Evolutionary conservation across 2,888 invertebrate species (phyloP).

Genomic region (Phoenoteleia sp.): DNA sequence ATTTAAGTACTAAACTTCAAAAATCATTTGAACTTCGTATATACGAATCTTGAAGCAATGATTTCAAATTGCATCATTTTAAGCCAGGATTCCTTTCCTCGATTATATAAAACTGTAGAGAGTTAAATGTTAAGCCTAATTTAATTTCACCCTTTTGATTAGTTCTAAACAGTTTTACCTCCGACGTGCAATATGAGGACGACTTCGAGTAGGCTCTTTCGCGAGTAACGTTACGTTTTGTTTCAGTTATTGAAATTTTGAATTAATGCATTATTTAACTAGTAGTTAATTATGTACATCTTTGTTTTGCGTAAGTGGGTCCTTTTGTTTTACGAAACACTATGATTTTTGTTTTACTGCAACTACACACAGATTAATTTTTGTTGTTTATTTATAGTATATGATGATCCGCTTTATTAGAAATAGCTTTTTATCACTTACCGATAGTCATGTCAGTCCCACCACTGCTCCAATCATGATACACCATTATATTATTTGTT

Average conservation of each 20-base stretch:
- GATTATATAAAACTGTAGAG: constrained; percentile 23
- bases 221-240: constrained; percentile 29
- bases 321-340: constrained; percentile 55
- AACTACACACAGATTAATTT: constrained; percentile 57
- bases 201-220: constrained; percentile 4
- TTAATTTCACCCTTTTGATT: neutral
- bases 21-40: neutral
- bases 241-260: constrained; percentile 47
- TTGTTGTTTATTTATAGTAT: constrained; percentile 44
- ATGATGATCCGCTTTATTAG: constrained; percentile 18
- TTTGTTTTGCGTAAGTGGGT: constrained; percentile 64
- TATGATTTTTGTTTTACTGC: no score
- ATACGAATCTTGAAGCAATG: neutral
- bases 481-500: constrained; percentile 37
- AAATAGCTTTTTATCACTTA: constrained; percentile 51
- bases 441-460: constrained; percentile 27
- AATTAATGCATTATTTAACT: constrained; percentile 52
- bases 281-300: constrained; percentile 66
- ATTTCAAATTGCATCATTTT: constrained; percentile 40
- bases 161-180: constrained; percentile 17
- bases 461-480: constrained; percentile 27
- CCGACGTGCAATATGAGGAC: constrained; percentile 31
- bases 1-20: neutral
- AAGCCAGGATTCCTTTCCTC: constrained; percentile 27
- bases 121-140: neutral